These are phyloP conservation scores for Philereme transversata DNA, from an alignment of 2,888 invertebrate genomes.

Conservation along the genomic window DNA sequence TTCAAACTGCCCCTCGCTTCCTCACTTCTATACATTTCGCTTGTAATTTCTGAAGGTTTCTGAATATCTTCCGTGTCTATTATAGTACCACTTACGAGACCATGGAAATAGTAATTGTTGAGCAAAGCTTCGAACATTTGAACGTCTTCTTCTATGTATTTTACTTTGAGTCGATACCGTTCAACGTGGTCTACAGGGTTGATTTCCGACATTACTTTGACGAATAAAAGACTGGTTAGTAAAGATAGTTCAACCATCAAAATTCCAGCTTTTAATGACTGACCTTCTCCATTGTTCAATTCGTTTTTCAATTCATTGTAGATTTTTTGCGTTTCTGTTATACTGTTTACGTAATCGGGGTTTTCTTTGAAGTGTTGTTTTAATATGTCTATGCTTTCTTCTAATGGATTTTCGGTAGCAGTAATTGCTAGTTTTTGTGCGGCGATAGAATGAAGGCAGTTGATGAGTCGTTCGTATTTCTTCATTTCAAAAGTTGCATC, in stretches of 20 bases:
- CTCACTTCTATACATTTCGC: constrained; percentile 45
- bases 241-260: constrained; percentile 61
- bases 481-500: constrained; percentile 63
- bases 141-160: constrained; percentile 88
- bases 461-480: constrained; percentile 62
- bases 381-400: constrained; percentile 13
- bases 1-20: constrained; percentile 49
- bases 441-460: constrained; percentile 48
- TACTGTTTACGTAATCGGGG: constrained; percentile 41
- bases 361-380: constrained; percentile 49
- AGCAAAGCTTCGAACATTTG: constrained; percentile 82
- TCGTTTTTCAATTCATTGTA: constrained; percentile 47
- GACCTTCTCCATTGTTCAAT: constrained; percentile 15
- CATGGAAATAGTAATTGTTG: constrained; percentile 83
- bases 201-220: constrained; percentile 84
- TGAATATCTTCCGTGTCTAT: constrained; percentile 58
- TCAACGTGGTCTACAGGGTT: constrained; percentile 93
- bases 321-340: constrained; percentile 48
- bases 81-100: constrained; percentile 63
- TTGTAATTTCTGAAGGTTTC: constrained; percentile 52
- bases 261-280: constrained; percentile 50
- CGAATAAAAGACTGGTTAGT: constrained; percentile 81
- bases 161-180: constrained; percentile 88
- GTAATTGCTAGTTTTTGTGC: constrained; percentile 1
- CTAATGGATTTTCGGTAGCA: background rate